phyloP scores from a whole-genome alignment of 2,113 vertebrate species.

The Ranitomeya imitator region DNA sequence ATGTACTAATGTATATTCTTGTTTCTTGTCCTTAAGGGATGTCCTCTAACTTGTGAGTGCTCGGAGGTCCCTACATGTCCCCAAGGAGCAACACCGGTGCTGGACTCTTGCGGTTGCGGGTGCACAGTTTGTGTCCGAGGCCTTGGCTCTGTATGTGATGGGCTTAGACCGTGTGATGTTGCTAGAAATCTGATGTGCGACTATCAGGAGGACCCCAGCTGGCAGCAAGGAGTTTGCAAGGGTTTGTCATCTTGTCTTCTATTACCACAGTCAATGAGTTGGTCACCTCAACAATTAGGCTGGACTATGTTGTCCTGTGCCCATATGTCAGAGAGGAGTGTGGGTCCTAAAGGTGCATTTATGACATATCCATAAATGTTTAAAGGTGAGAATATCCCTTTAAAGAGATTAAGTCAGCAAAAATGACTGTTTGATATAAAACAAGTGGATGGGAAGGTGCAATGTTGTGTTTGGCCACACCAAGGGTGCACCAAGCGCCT shows the following conservation, averaged over 20 bases:
- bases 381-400: no score
- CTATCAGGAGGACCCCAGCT: background rate
- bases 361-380: no score
- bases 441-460: no score
- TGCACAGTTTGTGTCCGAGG: constrained; percentile 28
- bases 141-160: constrained; percentile 22
- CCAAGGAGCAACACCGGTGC: background rate
- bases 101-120: constrained; percentile 38
- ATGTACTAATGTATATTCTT: background rate
- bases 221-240: constrained; percentile 27
- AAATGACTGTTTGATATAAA: no score
- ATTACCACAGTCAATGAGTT: background rate
- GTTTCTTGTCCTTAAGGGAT: constrained; percentile 15
- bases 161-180: constrained; percentile 35
- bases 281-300: background rate
- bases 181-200: constrained; percentile 29
- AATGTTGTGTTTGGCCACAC: no score
- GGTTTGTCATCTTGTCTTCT: constrained; percentile 6
- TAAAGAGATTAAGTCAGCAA: no score
- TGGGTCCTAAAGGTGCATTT: no score
- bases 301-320: no score
- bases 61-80: constrained; percentile 3
- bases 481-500: no score
- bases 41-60: constrained; percentile 27
- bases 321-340: no score